Percentiles rank a stretch among this genome's conserved stretches.
These are phyloP conservation scores for Triplophysa bombifrons DNA, from an alignment of 2,797 vertebrate species.

Conservation along the genomic window DNA sequence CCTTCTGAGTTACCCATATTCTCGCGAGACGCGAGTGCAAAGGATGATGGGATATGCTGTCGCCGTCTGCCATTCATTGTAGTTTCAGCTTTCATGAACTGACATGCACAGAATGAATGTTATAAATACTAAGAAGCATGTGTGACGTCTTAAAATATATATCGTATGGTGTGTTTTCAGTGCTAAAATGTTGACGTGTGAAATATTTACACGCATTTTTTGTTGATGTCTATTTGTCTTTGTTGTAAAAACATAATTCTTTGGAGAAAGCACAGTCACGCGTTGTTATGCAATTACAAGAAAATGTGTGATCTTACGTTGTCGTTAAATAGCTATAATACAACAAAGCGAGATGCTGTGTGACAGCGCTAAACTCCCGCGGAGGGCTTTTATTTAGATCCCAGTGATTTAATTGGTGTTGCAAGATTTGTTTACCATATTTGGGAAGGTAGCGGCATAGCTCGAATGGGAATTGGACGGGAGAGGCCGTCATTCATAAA, in stretches of 20 bases:
- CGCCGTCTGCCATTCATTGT: background rate
- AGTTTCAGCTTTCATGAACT: background rate
- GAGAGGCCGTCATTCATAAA: slow-evolving; percentile 79
- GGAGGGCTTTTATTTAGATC: slow-evolving; percentile 58
- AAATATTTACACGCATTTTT: background rate
- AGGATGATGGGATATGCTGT: background rate
- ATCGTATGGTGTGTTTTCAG: background rate
- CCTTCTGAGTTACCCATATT: background rate
- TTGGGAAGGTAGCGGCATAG: slow-evolving; percentile 85
- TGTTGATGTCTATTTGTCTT: background rate
- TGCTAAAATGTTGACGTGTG: background rate
- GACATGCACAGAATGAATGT: background rate
- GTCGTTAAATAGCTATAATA: slow-evolving; percentile 1
- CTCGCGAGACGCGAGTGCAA: background rate
- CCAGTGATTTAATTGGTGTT: slow-evolving; percentile 77
- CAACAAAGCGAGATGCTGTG: slow-evolving; percentile 23
- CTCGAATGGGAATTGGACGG: slow-evolving; percentile 77
- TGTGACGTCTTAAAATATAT: background rate
- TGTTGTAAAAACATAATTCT: background rate
- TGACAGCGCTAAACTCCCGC: slow-evolving; percentile 1
- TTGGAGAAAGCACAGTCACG: background rate
- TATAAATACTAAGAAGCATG: background rate
- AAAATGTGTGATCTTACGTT: background rate
- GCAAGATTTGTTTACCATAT: slow-evolving; percentile 91
- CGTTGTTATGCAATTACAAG: background rate